Conservation (phyloP, 1,140 invertebrate genomes). For the Diploscapter pachys region DNA sequence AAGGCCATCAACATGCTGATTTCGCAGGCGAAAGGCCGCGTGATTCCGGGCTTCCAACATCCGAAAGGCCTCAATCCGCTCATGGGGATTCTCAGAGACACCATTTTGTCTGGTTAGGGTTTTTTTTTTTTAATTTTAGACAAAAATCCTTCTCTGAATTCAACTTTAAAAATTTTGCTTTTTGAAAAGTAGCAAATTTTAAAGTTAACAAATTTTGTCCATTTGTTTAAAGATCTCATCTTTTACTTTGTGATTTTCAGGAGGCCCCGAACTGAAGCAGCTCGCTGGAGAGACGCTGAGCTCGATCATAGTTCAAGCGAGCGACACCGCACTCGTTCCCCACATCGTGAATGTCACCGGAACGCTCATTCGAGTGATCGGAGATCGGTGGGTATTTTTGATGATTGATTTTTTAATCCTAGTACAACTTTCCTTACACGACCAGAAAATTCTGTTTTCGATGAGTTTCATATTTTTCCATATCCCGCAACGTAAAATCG, state of each 20-base stretch:
- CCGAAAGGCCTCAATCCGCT: constrained; percentile 90
- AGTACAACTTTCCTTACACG: not conserved
- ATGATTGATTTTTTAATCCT: not conserved
- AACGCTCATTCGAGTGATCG: constrained; percentile 90
- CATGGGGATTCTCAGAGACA: constrained; percentile 88
- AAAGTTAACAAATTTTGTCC: no score
- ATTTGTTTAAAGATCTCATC: not conserved
- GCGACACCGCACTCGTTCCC: constrained; percentile 74
- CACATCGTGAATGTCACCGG: constrained; percentile 95
- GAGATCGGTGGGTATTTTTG: constrained; percentile 69
- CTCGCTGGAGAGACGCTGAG: constrained; percentile 86
- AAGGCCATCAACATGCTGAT: constrained; percentile 42
- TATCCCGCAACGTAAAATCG: no score
- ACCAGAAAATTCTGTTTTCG: no score
- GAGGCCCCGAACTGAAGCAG: constrained; percentile 88
- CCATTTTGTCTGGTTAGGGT: constrained; percentile 70
- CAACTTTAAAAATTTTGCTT: no score
- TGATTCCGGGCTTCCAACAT: constrained; percentile 76
- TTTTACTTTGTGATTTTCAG: constrained; percentile 62
- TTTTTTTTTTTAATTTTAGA: not conserved
- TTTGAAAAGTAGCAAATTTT: no score
- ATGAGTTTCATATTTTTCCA: no score
- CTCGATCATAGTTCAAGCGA: constrained; percentile 82
- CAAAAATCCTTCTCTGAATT: no score
- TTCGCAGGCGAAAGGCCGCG: constrained; percentile 19